Evolutionary conservation across 2,888 invertebrate species (phyloP).

Genomic region (Drosophila falleni): DNA sequence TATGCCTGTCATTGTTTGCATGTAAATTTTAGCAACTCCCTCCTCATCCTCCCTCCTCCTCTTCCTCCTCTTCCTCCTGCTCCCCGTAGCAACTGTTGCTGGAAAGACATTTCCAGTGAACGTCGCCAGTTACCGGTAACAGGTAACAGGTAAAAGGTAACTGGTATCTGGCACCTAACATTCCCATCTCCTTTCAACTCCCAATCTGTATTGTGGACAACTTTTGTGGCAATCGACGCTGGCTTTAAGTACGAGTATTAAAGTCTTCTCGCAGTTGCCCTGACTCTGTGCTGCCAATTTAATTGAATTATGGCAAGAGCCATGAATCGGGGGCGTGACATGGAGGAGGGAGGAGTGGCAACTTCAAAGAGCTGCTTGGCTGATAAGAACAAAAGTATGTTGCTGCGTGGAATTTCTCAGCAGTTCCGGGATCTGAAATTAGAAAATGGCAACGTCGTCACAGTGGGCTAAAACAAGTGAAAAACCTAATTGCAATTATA

Average conservation of each 20-base stretch:
- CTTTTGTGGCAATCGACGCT: conserved; percentile 25
- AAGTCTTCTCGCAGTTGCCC: conserved; percentile 34
- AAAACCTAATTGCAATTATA: not conserved
- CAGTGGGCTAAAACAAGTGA: conserved; percentile 24
- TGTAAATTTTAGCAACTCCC: conserved; percentile 64
- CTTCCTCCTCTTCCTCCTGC: not conserved
- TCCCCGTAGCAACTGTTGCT: conserved; percentile 34
- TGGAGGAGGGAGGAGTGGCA: conserved; percentile 4
- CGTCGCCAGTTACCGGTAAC: conserved; percentile 23
- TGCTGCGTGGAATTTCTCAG: conserved; percentile 64
- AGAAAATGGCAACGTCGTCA: conserved; percentile 38
- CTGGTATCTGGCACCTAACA: conserved; percentile 3
- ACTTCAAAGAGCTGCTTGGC: conserved; percentile 65
- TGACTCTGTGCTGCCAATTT: conserved; percentile 59
- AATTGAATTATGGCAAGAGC: conserved; percentile 69
- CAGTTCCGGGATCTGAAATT: conserved; percentile 44
- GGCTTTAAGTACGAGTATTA: conserved; percentile 39
- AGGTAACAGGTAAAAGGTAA: conserved; percentile 14
- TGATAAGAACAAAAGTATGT: conserved; percentile 73
- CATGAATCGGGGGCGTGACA: not conserved
- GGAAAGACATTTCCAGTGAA: conserved; percentile 23
- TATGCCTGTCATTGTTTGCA: conserved; percentile 79
- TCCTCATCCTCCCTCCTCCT: not conserved
- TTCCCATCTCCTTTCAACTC: not conserved
- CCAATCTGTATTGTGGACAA: conserved; percentile 14